phyloP scores from a whole-genome alignment of 2,888 invertebrate species.

The Epirrhoe alternata region DNA sequence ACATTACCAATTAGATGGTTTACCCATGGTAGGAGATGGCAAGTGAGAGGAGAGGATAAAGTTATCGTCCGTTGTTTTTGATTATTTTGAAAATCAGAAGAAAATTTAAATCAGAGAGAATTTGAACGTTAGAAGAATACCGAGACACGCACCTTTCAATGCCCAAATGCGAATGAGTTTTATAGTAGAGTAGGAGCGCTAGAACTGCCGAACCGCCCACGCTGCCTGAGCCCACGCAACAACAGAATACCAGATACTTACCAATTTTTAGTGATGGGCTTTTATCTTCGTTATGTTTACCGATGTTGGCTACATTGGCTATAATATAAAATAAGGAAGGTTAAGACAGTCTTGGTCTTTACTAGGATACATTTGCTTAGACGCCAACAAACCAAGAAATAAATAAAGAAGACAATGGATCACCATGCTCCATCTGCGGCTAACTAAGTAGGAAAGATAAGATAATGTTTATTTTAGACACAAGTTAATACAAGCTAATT shows the following conservation, averaged over 20 bases:
- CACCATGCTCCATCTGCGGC: too few relatives aligned
- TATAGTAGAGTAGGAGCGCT: conserved; percentile 35
- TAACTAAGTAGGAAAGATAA: too few relatives aligned
- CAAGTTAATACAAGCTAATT: too few relatives aligned
- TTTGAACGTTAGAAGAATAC: not conserved
- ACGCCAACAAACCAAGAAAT: too few relatives aligned
- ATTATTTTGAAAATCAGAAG: conserved; percentile 9
- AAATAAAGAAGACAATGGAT: too few relatives aligned
- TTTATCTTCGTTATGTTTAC: not conserved
- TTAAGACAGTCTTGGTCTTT: not conserved
- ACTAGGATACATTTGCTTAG: too few relatives aligned
- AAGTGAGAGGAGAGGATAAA: not conserved
- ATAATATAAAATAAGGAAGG: not conserved
- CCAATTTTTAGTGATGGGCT: conserved; percentile 40
- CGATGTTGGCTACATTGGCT: not conserved
- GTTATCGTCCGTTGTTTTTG: not conserved
- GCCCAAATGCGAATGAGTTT: conserved; percentile 67
- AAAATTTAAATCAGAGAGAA: too few relatives aligned
- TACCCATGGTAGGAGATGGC: not conserved
- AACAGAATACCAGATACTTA: conserved; percentile 20
- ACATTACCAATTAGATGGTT: not conserved
- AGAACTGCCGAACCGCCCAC: conserved; percentile 61
- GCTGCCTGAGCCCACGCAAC: conserved; percentile 53
- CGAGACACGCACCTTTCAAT: conserved; percentile 64
- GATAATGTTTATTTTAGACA: too few relatives aligned